phyloP scores from a whole-genome alignment of 1,140 invertebrate species.

The Telenomus remus region DNA sequence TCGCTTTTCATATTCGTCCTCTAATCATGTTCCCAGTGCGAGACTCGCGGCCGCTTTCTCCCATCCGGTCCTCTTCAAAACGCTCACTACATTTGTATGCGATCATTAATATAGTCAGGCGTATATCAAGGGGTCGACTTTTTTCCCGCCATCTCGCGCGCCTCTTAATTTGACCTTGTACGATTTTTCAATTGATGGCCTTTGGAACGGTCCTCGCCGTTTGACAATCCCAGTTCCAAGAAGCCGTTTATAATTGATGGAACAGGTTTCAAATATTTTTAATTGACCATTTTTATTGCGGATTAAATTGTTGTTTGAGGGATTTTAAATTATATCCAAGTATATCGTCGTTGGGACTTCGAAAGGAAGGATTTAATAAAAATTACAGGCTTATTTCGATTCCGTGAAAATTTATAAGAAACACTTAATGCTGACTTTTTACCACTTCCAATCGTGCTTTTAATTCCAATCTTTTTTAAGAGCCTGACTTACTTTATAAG shows the following conservation, averaged over 20 bases:
- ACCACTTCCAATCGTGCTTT: no score
- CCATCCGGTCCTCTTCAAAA: conserved; percentile 15
- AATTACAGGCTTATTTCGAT: no score
- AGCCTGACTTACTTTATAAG: no score
- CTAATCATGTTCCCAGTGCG: conserved; percentile 18
- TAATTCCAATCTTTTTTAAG: no score
- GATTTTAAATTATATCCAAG: not conserved
- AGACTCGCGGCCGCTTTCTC: conserved; percentile 5
- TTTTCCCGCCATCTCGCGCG: conserved; percentile 22
- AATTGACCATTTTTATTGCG: conserved; percentile 11
- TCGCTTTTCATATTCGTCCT: conserved; percentile 16
- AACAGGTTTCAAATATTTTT: conserved; percentile 19
- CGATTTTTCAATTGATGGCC: conserved; percentile 8
- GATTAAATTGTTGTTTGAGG: conserved; percentile 11
- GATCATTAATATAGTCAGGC: conserved; percentile 34
- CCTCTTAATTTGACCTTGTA: conserved; percentile 15
- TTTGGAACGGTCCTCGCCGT: not conserved
- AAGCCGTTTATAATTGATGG: conserved; percentile 17
- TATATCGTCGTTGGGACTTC: not conserved
- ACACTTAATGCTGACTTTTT: no score
- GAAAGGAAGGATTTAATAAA: no score
- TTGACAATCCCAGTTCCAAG: conserved; percentile 8
- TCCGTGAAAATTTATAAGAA: no score
- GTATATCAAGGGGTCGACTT: conserved; percentile 17
- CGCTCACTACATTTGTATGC: conserved; percentile 16